Base-by-base conservation (phyloP, 2,888 invertebrate species). In the Patella depressa region DNA sequence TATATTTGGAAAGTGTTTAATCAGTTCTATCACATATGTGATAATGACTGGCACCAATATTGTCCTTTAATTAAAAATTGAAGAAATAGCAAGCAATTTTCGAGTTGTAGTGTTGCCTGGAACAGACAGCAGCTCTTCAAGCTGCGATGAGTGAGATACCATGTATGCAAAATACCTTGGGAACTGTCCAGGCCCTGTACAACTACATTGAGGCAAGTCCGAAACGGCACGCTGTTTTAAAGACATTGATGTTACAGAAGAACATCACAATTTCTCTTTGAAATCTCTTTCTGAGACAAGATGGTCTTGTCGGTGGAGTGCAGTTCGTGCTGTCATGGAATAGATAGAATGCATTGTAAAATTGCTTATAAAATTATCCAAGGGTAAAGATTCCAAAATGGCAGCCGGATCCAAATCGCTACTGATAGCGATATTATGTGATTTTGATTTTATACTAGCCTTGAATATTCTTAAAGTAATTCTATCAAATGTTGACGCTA, bases 301-400 rank as follows among this genome's bases (percentile, higher is more conserved):
- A 24, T 71, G 71, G 45, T 71, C 71, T 19, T 71, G 71, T 71
- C 71, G 53, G 45, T n/a, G 29, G 19, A 29, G 29, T n/a, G 71
- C 71, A 17, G 71, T 71, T 45, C 17, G 53, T n/a, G n/a, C 71
- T 45, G 71, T 71, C 29, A 45, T 53, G n/a, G 19, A 71, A 9
- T 34, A 71, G 71, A 17, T 71, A 7, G 19, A 17, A 71, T n/a
- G 71, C n/a, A 71, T 71, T 24, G 71, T 71, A 14, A 71, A 71
- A 19, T 15, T 19, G 57, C 57, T 57, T 14, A 14, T 57, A n/a
- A n/a, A 57, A 57, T 17, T 57, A 14, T 17, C 15, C 57, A n/a
- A 57, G 3, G 57, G 9, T 4, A 57, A n/a, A 57, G n/a, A 14
- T 57, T 17, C 57, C 15, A 4, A 57, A 14, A 57, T 11, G n/a